These are phyloP conservation scores for Magallana ariakensis DNA, from an alignment of 1,140 invertebrate genomes.

Conservation along the genomic window DNA sequence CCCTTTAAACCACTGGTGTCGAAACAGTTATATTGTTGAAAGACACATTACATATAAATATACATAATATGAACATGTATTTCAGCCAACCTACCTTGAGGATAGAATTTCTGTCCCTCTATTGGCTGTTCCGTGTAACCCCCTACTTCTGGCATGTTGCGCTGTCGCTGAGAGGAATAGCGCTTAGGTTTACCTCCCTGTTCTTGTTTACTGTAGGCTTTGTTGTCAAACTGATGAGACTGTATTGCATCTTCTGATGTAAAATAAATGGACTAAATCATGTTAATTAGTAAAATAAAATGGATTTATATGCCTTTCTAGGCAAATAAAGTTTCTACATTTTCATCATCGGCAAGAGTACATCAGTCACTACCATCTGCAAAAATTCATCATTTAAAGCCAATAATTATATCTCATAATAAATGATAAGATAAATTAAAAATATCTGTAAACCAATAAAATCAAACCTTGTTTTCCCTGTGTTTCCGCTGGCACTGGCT, in stretches of 20 bases:
- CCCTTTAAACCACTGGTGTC: too few species aligned
- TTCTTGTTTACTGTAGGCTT: conserved; percentile 38
- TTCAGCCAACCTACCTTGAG: conserved; percentile 55
- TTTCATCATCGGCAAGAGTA: too few species aligned
- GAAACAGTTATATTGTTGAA: too few species aligned
- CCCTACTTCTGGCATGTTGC: conserved; percentile 78
- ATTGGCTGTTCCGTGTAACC: conserved; percentile 60
- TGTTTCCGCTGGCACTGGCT: not conserved
- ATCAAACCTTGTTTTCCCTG: conserved; percentile 18
- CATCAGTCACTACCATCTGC: too few species aligned
- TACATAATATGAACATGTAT: too few species aligned
- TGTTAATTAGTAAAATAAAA: not conserved
- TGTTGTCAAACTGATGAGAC: conserved; percentile 37
- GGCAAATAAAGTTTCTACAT: not conserved
- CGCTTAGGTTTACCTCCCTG: conserved; percentile 84
- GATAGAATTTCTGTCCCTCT: conserved; percentile 61
- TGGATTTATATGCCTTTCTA: not conserved
- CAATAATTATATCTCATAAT: too few species aligned
- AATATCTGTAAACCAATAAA: too few species aligned
- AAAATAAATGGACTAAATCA: not conserved
- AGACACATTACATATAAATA: too few species aligned
- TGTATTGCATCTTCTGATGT: not conserved
- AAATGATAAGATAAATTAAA: too few species aligned
- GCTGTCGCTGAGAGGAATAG: conserved; percentile 87
- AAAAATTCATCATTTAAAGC: too few species aligned